These are phyloP conservation scores for Mythimna albipuncta DNA, from an alignment of 2,888 invertebrate genomes.

Conservation along the genomic window DNA sequence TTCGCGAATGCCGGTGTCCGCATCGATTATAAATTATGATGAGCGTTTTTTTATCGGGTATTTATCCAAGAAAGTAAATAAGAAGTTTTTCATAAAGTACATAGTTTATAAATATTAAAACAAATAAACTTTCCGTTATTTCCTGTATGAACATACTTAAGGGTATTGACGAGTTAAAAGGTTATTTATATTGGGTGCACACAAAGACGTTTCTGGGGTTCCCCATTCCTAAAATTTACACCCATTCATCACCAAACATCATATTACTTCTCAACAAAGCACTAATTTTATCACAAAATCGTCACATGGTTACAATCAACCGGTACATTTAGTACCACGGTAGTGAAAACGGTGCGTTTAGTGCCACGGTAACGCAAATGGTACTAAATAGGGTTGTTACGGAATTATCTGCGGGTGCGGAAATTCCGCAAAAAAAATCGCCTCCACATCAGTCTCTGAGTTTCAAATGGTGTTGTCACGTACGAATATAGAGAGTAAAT, in stretches of 20 bases:
- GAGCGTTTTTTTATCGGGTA: too few relatives aligned
- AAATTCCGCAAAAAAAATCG: neutral
- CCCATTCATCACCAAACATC: slow-evolving; percentile 29
- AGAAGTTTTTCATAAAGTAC: too few relatives aligned
- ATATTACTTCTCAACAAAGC: slow-evolving; percentile 34
- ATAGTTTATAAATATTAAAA: too few relatives aligned
- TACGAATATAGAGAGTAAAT: neutral
- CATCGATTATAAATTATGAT: too few relatives aligned
- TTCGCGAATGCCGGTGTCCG: too few relatives aligned
- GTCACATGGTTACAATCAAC: slow-evolving; percentile 77
- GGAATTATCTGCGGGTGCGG: neutral
- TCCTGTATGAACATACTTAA: too few relatives aligned
- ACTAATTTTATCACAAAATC: slow-evolving; percentile 61
- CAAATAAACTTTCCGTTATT: too few relatives aligned
- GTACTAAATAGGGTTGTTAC: neutral
- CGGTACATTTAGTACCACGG: slow-evolving; percentile 76
- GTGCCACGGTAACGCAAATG: slow-evolving; percentile 29
- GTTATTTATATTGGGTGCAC: neutral
- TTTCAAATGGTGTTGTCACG: too few relatives aligned
- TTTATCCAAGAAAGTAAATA: too few relatives aligned
- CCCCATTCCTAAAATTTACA: neutral
- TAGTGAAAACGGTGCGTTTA: slow-evolving; percentile 52
- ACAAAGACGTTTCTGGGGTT: neutral
- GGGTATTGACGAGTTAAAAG: too few relatives aligned
- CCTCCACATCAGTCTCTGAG: neutral